A percentile compares a stretch with the other conserved stretches of the same genome.
Conservation (phyloP, 2,888 invertebrate genomes). For the Dolomedes plantarius region DNA sequence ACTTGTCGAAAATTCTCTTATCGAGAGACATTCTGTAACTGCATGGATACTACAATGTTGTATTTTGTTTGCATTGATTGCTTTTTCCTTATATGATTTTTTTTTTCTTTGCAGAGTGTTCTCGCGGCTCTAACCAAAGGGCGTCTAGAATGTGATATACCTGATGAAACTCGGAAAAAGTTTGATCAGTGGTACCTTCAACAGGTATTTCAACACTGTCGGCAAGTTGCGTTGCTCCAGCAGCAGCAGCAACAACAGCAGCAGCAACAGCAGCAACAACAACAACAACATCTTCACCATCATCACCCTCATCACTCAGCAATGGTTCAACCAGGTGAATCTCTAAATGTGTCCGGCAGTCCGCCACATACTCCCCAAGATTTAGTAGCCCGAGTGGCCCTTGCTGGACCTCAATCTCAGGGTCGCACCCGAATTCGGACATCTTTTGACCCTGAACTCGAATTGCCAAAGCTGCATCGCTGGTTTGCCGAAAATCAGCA, state of each 20-base stretch:
- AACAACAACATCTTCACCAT: slow-evolving; percentile 52
- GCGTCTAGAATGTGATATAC: slow-evolving; percentile 81
- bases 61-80: too few relatives aligned
- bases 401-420: slow-evolving; percentile 45
- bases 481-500: slow-evolving; percentile 99
- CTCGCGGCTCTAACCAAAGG: slow-evolving; percentile 90
- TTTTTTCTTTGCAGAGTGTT: slow-evolving; percentile 75
- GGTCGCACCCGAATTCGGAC: slow-evolving; percentile 87
- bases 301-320: slow-evolving; percentile 55
- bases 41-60: too few relatives aligned
- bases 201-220: slow-evolving; percentile 74
- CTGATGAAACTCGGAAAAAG: slow-evolving; percentile 89
- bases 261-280: slow-evolving; percentile 27
- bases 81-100: too few relatives aligned
- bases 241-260: slow-evolving; percentile 70
- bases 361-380: slow-evolving; percentile 54
- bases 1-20: too few relatives aligned
- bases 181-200: slow-evolving; percentile 92
- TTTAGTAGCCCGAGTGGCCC: slow-evolving; percentile 28
- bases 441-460: slow-evolving; percentile 96
- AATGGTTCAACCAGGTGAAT: slow-evolving; percentile 28
- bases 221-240: slow-evolving; percentile 71
- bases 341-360: slow-evolving; percentile 39
- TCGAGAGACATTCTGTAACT: too few relatives aligned
- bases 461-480: slow-evolving; percentile 94